These are phyloP conservation scores for Uropsilus gracilis DNA, from an alignment of 2,113 vertebrate genomes.

Conservation along the genomic window DNA sequence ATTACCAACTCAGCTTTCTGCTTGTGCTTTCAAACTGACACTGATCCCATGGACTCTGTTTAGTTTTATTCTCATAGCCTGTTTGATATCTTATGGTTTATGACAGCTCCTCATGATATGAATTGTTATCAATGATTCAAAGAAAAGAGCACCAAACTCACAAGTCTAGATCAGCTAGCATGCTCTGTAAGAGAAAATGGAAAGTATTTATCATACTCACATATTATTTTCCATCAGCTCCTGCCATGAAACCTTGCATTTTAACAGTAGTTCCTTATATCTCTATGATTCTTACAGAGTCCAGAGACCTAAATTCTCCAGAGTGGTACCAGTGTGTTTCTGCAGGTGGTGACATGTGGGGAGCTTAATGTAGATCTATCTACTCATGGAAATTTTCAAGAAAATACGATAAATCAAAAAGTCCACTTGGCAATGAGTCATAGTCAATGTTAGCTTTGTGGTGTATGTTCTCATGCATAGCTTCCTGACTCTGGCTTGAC, in stretches of 20 bases:
- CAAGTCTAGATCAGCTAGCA: background rate
- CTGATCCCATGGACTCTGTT: background rate
- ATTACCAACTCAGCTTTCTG: background rate
- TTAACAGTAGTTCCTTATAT: background rate
- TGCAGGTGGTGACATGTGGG: background rate
- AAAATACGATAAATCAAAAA: background rate
- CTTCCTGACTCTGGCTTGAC: background rate
- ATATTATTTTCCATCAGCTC: background rate
- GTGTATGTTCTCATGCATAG: background rate
- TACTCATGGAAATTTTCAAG: background rate
- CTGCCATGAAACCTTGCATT: background rate
- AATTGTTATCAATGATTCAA: background rate
- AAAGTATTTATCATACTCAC: background rate
- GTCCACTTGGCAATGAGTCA: background rate
- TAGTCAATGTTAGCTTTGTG: background rate
- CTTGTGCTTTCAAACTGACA: background rate
- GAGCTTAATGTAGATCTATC: background rate
- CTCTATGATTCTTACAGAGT: background rate
- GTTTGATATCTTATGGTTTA: background rate
- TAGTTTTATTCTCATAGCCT: background rate
- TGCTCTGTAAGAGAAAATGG: background rate
- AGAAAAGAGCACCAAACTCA: background rate
- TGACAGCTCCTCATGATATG: background rate
- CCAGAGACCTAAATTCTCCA: background rate
- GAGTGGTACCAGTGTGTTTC: background rate